Evolutionary conservation across 2,888 invertebrate genomes (phyloP), one percentile per base, ranked within the genome.

Genomic region (Agriopis aurantiaria): DNA sequence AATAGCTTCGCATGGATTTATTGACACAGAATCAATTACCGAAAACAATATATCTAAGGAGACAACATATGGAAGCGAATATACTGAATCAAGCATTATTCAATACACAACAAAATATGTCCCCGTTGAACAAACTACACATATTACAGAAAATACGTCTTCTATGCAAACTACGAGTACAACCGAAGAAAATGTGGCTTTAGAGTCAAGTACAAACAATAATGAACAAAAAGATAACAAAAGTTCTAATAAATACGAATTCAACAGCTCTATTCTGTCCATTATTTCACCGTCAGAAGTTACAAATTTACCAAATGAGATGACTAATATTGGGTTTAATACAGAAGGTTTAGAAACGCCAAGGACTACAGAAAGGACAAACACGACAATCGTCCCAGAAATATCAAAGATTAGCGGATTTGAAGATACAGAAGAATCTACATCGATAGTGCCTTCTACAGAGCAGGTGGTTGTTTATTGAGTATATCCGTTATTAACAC

Each of bases 391-490:
- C 51, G 12, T 40, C 23, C n/a, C 43, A 43, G 53, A 61, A 43
- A 23, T n/a, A 3, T 49, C 61, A 61, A n/a, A 43, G n/a, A 45
- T 48, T 56, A 56, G 43, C 45, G 51, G 11, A 56, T 5, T 14
- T 45, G 46, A 45, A 46, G 23, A 14, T 17, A 33, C 58, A 59
- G 68, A 53, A 55, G 68, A 67, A 40, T 71, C 75, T 5, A 78
- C 80, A 11, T 56, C 74, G 55, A 60, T 78, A 48, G 66, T 61
- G 9, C 73, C 80, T 9, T 69, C 76, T 9, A 72, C 72, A 71
- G 78, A 81, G 43, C 82, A 85, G 85, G 85, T 85, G 80, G 74
- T 83, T 83, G 75, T 82, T 74, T 77, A 78, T 76, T 82, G 78
- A 77, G 61, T 52, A 65, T 66, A 62, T 72, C 63, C 8, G 58